Conservation (phyloP, 2,113 vertebrate genomes). For the Crotalus horridus region DNA sequence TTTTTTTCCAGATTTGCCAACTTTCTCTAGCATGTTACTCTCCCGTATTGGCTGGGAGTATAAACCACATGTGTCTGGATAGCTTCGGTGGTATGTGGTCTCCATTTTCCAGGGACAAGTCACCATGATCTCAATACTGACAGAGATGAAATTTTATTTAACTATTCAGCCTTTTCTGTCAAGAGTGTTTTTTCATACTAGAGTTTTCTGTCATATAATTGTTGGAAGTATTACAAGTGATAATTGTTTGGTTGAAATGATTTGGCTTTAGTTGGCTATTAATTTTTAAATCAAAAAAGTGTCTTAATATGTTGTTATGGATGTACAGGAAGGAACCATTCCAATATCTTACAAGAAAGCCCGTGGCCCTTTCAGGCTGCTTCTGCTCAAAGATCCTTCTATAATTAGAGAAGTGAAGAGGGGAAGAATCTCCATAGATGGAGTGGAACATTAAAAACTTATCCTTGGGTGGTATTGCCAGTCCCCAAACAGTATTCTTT, state of each 20-base stretch:
- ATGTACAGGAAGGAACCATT: not conserved
- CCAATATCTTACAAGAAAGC: not conserved
- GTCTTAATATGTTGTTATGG: not conserved
- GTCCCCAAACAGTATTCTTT: not conserved
- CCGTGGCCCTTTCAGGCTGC: not conserved
- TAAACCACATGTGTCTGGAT: not conserved
- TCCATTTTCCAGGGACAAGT: not conserved
- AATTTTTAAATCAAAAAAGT: not conserved
- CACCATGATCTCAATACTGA: not conserved
- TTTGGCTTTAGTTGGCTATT: not conserved
- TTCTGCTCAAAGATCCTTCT: not conserved
- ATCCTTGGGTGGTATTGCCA: not conserved
- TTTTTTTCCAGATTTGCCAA: not conserved
- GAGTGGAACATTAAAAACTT: not conserved
- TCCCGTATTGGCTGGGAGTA: not conserved
- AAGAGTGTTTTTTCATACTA: not conserved
- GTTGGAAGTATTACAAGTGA: not conserved
- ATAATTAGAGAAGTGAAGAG: not conserved
- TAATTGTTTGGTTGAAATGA: not conserved
- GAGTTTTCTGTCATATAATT: not conserved
- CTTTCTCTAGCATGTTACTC: not conserved
- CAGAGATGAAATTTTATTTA: not conserved
- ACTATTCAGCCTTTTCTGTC: not conserved
- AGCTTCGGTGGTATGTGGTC: not conserved
- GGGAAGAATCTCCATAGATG: not conserved